Evolutionary conservation across 1,140 invertebrate species (phyloP).

Genomic region (Ctenoplectra terminalis): DNA sequence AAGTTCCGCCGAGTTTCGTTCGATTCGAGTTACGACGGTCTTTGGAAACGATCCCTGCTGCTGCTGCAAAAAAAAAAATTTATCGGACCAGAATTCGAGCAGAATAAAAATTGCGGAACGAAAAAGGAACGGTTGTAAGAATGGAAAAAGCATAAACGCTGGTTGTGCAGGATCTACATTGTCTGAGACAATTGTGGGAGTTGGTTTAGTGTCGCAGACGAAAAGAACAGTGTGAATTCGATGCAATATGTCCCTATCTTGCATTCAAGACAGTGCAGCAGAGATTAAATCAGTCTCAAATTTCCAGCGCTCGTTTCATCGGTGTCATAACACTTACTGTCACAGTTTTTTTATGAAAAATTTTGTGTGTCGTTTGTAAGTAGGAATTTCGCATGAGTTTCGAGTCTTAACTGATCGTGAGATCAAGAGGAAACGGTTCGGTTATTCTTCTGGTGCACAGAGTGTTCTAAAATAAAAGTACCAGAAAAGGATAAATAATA

Average conservation of each 20-base stretch:
- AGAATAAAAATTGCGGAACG: not conserved
- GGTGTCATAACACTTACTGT: not conserved
- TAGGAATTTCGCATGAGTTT: not conserved
- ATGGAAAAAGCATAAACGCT: not conserved
- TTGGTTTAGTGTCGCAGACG: not conserved
- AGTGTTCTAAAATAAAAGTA: too few relatives aligned
- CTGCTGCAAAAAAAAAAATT: too few relatives aligned
- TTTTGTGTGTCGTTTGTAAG: not conserved
- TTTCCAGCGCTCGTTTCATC: not conserved
- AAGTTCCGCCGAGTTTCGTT: not conserved
- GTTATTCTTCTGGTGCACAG: not conserved
- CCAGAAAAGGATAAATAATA: not conserved
- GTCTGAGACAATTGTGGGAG: constrained; percentile 13
- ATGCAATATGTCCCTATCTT: not conserved
- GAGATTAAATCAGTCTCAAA: not conserved
- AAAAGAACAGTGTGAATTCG: not conserved
- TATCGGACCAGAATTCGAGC: not conserved
- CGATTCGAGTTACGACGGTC: not conserved
- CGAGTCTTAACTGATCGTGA: not conserved
- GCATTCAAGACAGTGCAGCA: too few relatives aligned
- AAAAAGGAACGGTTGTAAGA: not conserved
- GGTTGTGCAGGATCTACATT: not conserved
- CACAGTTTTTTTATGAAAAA: not conserved
- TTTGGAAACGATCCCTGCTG: too few relatives aligned
- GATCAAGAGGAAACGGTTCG: not conserved